Percentiles rank a stretch among this genome's conserved stretches.
Evolutionary conservation across 2,797 vertebrate genomes (phyloP).

Genomic region (Brachymystax lenok): DNA sequence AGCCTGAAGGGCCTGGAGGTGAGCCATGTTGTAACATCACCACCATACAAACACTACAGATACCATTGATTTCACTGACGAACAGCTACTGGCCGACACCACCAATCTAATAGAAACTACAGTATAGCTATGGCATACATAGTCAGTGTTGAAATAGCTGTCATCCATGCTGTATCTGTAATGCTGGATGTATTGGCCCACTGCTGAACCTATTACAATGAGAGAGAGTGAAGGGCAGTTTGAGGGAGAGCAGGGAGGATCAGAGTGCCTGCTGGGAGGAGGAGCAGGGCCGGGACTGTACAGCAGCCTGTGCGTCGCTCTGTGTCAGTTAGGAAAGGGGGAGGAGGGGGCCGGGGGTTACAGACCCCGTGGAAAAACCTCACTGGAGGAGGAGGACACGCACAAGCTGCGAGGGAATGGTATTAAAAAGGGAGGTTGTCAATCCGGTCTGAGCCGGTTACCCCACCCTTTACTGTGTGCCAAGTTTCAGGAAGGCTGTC

Average conservation of each 20-base stretch:
- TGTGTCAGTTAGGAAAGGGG: slow-evolving; percentile 57
- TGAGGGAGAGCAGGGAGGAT: slow-evolving; percentile 64
- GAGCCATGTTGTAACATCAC: slow-evolving; percentile 26
- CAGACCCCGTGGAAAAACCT: slow-evolving; percentile 73
- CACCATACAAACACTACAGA: slow-evolving; percentile 13
- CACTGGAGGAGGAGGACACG: slow-evolving; percentile 64
- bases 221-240: not conserved
- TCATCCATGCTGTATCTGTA: not conserved
- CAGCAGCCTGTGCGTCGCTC: slow-evolving; percentile 44
- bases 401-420: slow-evolving; percentile 75
- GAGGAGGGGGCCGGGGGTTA: slow-evolving; percentile 30
- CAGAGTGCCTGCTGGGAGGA: slow-evolving; percentile 70
- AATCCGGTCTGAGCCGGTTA: slow-evolving; percentile 88
- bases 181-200: not conserved
- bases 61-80: slow-evolving; percentile 26
- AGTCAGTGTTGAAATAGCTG: not conserved
- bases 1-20: slow-evolving; percentile 10
- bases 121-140: slow-evolving; percentile 8
- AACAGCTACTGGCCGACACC: slow-evolving; percentile 18
- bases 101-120: slow-evolving; percentile 10
- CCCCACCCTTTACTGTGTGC: slow-evolving; percentile 85
- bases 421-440: slow-evolving; percentile 86
- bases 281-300: not conserved
- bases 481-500: slow-evolving; percentile 85
- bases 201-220: not conserved